A percentile compares a stretch with the other conserved stretches of the same genome.
phyloP scores from a whole-genome alignment of 2,113 vertebrate genomes.

The Onychorhynchus coronatus region DNA sequence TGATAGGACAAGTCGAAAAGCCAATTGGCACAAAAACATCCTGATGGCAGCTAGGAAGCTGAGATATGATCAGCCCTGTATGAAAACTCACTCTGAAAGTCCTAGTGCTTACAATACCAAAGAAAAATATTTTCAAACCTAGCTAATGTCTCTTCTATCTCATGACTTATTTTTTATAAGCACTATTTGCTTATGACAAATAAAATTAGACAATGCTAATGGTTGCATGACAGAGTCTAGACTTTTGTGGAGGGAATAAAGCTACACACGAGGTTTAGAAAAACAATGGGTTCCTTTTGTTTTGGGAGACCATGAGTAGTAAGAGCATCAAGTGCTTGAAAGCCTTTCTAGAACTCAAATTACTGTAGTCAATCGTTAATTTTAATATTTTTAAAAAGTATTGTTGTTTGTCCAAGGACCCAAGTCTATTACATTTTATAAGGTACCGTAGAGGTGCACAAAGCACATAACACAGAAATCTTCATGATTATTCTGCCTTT shows the following conservation, averaged over 20 bases:
- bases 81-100: slow-evolving; percentile 24
- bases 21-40: slow-evolving; percentile 2
- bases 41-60: background rate
- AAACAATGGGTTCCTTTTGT: background rate
- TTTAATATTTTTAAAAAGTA: background rate
- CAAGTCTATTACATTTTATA: background rate
- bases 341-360: background rate
- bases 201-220: background rate
- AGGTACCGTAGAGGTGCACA: background rate
- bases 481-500: background rate
- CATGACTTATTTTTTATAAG: too few species aligned
- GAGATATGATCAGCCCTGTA: background rate
- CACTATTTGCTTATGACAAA: background rate
- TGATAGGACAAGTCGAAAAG: background rate
- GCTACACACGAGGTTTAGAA: background rate
- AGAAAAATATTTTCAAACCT: slow-evolving; percentile 43
- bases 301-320: background rate
- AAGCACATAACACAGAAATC: background rate
- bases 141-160: slow-evolving; percentile 39
- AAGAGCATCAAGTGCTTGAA: background rate
- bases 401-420: background rate
- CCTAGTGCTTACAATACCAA: background rate
- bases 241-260: background rate
- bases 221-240: background rate
- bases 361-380: background rate